These are phyloP conservation scores for Zygogramma bicolorata DNA, from an alignment of 2,888 invertebrate species.

Conservation along the genomic window DNA sequence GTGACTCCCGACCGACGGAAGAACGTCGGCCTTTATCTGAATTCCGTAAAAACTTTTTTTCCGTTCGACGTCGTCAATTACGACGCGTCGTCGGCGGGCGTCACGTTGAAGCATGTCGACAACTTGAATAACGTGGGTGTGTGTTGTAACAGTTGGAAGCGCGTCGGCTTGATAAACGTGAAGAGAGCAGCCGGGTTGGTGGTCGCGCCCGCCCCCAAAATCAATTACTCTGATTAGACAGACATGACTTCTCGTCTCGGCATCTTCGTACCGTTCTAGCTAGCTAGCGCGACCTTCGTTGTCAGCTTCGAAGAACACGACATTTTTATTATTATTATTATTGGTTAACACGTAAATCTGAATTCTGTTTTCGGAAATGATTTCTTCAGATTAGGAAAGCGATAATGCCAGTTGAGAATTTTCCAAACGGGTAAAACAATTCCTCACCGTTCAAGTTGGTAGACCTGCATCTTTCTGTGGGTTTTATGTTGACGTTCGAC, in stretches of 20 bases:
- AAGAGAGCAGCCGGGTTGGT: conserved; percentile 65
- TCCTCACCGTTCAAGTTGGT: background rate
- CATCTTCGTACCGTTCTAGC: conserved; percentile 49
- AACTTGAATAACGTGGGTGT: conserved; percentile 60
- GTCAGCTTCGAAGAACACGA: conserved; percentile 42
- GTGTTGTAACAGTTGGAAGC: conserved; percentile 66
- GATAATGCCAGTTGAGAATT: conserved; percentile 5
- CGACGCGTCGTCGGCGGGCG: conserved; percentile 49
- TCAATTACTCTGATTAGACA: conserved; percentile 66
- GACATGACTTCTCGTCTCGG: conserved; percentile 53
- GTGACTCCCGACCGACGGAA: conserved; percentile 53
- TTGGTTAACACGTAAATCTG: too few species aligned
- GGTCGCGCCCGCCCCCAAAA: conserved; percentile 64
- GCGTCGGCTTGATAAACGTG: conserved; percentile 65
- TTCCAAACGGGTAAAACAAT: background rate
- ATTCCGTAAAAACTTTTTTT: conserved; percentile 50
- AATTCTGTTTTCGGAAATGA: too few species aligned
- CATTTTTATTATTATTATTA: conserved; percentile 30
- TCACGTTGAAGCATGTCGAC: conserved; percentile 57
- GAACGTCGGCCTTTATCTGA: conserved; percentile 54
- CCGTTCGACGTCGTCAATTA: conserved; percentile 20
- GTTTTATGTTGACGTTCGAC: too few species aligned
- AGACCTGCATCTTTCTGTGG: too few species aligned
- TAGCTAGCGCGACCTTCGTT: conserved; percentile 53
- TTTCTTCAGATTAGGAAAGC: conserved; percentile 19